Evolutionary conservation across 2,797 vertebrate genomes (phyloP), one percentile per base, ranked within the genome.

Genomic region (Tapirus indicus): DNA sequence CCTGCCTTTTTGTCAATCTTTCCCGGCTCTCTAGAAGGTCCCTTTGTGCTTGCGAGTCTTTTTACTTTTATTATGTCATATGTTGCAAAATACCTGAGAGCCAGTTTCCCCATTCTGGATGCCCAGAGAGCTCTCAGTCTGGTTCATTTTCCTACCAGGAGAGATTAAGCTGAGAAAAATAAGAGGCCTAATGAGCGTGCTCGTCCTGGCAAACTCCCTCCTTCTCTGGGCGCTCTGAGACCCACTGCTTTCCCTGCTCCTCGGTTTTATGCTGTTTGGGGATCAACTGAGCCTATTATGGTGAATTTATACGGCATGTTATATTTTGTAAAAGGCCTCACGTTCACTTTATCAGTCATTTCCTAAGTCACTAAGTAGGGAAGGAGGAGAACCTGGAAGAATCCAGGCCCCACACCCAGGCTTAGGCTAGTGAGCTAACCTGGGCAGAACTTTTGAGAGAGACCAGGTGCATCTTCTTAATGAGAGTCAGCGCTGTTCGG

Each of bases 71-170:
- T 91, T 74, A 56, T 49, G 35, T 56, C 47, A 21, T 77, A 91
- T 95, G 95, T 97, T 93, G 29, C 38, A 94, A 91, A 96, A 72
- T 68, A 80, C 85, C 71, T 9, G 47, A 86, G 87, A 92, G 79
- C 52, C 54, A 35, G 85, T 90, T 72, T 75, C 44, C 29, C n/a
- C 64, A 7, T 66, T 52, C 75, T 41, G n/a, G 21, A 12, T 60
- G 47, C 23, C 44, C 44, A 27, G 82, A 60, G 91, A 75, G 7
- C 13, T 7, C 84, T 85, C 58, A 6, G 25, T 60, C 18, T 41
- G 54, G 82, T 72, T 44, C 54, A 17, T 72, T 89, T 78, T 85
- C 54, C 91, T 71, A 16, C 38, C 86, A 71, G 66, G 77, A 85
- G 52, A 91, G 77, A 38, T 17, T 16, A 16, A 49, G 54, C 7